A percentile compares a stretch with the other conserved stretches of the same genome.
Evolutionary conservation across 1,140 invertebrate species (phyloP).

Genomic region (Zaprionus ornatus): DNA sequence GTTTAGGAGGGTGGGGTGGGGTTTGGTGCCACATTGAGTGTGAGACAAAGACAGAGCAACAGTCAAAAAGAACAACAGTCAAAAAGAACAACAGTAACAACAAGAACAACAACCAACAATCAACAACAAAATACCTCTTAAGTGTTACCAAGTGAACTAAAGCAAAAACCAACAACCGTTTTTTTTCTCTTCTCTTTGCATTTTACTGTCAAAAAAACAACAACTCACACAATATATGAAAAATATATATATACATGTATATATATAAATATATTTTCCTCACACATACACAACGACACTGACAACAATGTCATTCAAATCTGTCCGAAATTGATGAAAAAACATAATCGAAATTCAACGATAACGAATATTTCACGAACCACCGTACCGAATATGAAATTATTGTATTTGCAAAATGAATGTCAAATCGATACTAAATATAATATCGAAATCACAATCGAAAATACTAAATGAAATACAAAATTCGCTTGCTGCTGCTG

Average conservation of each 20-base stretch:
- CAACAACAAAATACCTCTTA: slow-evolving; percentile 54
- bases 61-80: slow-evolving; percentile 2
- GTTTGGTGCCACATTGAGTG: not conserved
- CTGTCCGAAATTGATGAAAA: slow-evolving; percentile 45
- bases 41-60: slow-evolving; percentile 11
- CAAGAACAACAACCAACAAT: slow-evolving; percentile 23
- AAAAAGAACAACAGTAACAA: slow-evolving; percentile 8
- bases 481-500: slow-evolving; percentile 40
- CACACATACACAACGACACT: slow-evolving; percentile 5
- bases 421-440: not conserved
- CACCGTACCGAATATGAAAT: slow-evolving; percentile 11
- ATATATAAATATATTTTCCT: not conserved
- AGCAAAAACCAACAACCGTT: slow-evolving; percentile 67
- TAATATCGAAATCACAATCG: slow-evolving; percentile 14
- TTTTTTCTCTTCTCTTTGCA: slow-evolving; percentile 80
- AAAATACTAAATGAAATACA: slow-evolving; percentile 14
- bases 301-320: slow-evolving; percentile 20
- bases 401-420: not conserved
- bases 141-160: slow-evolving; percentile 76
- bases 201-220: slow-evolving; percentile 64
- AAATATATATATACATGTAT: not conserved
- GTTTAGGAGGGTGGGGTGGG: not conserved
- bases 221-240: slow-evolving; percentile 30
- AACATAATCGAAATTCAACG: slow-evolving; percentile 1
- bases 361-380: not conserved